phyloP scores from a whole-genome alignment of 2,113 vertebrate species.

The Pholis gunnellus region DNA sequence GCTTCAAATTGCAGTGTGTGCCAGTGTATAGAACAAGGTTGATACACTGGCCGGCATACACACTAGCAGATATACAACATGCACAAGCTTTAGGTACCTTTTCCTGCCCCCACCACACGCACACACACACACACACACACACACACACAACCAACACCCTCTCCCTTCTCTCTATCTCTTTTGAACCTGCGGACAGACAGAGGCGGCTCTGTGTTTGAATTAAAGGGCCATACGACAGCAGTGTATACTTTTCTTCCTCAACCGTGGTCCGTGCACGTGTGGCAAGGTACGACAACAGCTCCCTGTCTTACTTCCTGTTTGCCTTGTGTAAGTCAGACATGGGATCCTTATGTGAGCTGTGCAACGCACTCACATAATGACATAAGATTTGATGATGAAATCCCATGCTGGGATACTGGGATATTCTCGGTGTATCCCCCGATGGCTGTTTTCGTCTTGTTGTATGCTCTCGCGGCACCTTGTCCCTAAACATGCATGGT shows the following conservation, averaged over 20 bases:
- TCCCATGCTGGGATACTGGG: conserved; percentile 51
- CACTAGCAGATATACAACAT: neutral
- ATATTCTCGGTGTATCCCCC: conserved; percentile 48
- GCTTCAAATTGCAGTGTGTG: conserved; percentile 31
- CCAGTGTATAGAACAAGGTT: conserved; percentile 11
- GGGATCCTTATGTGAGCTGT: conserved; percentile 82
- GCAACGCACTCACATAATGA: conserved; percentile 45
- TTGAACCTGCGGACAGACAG: conserved; percentile 68
- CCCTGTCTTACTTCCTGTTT: conserved; percentile 83
- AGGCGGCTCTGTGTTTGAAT: conserved; percentile 67
- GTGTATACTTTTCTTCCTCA: conserved; percentile 55
- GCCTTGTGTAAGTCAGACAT: conserved; percentile 81
- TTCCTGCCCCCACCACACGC: conserved; percentile 32
- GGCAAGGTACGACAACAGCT: conserved; percentile 39
- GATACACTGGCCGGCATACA: neutral
- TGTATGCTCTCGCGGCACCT: conserved; percentile 64
- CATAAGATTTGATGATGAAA: conserved; percentile 70
- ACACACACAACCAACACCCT: conserved; percentile 16
- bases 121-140: conserved; percentile 32
- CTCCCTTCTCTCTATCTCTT: conserved; percentile 50
- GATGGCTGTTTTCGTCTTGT: conserved; percentile 46
- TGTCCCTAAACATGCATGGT: conserved; percentile 68
- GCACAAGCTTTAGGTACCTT: conserved; percentile 49
- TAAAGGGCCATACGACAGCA: conserved; percentile 53
- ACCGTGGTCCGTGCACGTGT: conserved; percentile 34